Evolutionary conservation across 2,888 invertebrate species (phyloP).

Genomic region (Hypena proboscidalis): DNA sequence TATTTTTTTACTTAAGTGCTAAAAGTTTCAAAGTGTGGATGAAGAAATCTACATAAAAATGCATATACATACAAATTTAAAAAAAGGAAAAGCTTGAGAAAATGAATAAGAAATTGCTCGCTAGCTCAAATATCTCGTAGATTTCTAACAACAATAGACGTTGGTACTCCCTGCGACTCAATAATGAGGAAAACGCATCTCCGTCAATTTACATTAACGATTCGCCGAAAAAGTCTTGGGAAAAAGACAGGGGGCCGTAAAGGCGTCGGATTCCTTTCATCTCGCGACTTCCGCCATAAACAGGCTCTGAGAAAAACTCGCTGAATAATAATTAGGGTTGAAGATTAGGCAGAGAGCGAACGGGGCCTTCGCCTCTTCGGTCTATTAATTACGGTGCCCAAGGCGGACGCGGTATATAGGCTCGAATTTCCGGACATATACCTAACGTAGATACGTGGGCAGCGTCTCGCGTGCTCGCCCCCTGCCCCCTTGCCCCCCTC

Average conservation of each 20-base stretch:
- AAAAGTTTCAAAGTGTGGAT: too few species aligned
- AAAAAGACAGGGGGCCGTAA: slow-evolving; percentile 45
- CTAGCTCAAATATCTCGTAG: too few species aligned
- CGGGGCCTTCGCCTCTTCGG: slow-evolving; percentile 53
- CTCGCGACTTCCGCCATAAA: slow-evolving; percentile 49
- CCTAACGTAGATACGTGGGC: slow-evolving; percentile 61
- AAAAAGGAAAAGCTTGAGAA: too few species aligned
- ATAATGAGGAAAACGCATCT: slow-evolving; percentile 54
- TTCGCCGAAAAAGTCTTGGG: slow-evolving; percentile 51
- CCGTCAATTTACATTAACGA: slow-evolving; percentile 65
- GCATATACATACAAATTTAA: too few species aligned
- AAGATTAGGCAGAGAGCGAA: slow-evolving; percentile 46
- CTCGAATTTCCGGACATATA: slow-evolving; percentile 77
- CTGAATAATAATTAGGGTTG: slow-evolving; percentile 52
- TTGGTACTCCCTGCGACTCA: slow-evolving; percentile 21
- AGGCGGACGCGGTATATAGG: slow-evolving; percentile 56
- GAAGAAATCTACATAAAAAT: too few species aligned
- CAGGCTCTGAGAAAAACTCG: slow-evolving; percentile 57
- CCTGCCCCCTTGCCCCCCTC: slow-evolving; percentile 45
- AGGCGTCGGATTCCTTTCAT: slow-evolving; percentile 55
- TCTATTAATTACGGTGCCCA: slow-evolving; percentile 72
- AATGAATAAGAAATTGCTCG: too few species aligned
- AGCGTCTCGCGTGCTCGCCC: slow-evolving; percentile 52
- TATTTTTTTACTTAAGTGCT: too few species aligned
- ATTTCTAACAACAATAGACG: too few species aligned